phyloP scores from a whole-genome alignment of 2,797 vertebrate genomes.

The Peromyscus nudipes region DNA sequence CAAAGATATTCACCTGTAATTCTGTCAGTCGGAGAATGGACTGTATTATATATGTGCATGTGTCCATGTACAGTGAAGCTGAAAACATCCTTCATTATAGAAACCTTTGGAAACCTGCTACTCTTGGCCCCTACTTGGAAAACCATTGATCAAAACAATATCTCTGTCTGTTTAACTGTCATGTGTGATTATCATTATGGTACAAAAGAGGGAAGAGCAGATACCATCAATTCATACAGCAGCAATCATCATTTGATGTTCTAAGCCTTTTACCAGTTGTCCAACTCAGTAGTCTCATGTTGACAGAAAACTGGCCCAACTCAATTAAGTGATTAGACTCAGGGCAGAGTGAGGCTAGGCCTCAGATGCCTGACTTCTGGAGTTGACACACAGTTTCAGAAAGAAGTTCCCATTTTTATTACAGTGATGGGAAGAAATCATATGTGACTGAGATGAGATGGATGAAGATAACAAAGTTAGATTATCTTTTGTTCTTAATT shows the following conservation, averaged over 20 bases:
- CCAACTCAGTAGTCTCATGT: not conserved
- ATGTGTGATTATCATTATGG: not conserved
- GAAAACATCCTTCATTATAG: not conserved
- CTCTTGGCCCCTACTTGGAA: not conserved
- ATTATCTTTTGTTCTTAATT: conserved; percentile 30
- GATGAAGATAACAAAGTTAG: conserved; percentile 36
- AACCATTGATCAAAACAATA: conserved; percentile 30
- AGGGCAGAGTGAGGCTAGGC: not conserved
- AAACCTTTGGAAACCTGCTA: not conserved
- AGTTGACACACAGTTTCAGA: not conserved
- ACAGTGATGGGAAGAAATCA: not conserved
- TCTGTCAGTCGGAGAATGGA: not conserved
- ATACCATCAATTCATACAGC: conserved; percentile 20
- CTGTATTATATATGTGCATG: not conserved
- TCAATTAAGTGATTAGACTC: not conserved
- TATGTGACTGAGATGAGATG: conserved; percentile 36
- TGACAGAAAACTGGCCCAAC: conserved; percentile 17
- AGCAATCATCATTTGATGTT: conserved; percentile 39
- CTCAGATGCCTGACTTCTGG: not conserved
- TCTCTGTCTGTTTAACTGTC: not conserved
- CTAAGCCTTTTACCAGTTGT: not conserved
- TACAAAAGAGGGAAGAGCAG: not conserved
- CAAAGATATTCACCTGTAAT: not conserved
- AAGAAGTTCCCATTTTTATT: conserved; percentile 16
- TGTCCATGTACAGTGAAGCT: not conserved